Percentiles rank a stretch among this genome's conserved stretches.
phyloP scores from a whole-genome alignment of 2,888 invertebrate genomes.

The Andrena bucephala region DNA sequence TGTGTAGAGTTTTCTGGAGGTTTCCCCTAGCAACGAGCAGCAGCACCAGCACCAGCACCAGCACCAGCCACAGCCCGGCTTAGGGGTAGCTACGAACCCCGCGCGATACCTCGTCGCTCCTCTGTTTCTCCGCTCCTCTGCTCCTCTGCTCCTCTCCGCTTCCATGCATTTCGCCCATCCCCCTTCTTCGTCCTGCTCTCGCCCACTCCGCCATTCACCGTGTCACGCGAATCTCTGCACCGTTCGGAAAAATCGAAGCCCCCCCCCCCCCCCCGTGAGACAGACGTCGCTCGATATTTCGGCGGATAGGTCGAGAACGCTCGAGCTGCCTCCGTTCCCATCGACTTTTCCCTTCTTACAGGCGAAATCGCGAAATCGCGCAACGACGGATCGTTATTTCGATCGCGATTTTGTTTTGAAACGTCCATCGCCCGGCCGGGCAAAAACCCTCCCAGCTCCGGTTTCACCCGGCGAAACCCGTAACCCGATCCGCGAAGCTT shows the following conservation, averaged over 20 bases:
- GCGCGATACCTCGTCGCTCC: slow-evolving; percentile 71
- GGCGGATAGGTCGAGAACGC: neutral
- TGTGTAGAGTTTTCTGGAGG: slow-evolving; percentile 84
- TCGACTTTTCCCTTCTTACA: neutral
- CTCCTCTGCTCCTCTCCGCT: slow-evolving; percentile 1
- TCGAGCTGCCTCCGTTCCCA: neutral
- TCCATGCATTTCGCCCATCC: slow-evolving; percentile 5
- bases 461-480: slow-evolving; percentile 66
- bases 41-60: slow-evolving; percentile 68
- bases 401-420: slow-evolving; percentile 60
- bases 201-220: neutral
- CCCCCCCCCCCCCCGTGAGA: neutral
- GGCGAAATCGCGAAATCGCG: neutral
- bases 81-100: slow-evolving; percentile 82
- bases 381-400: neutral
- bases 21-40: slow-evolving; percentile 85
- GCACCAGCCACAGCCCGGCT: slow-evolving; percentile 79
- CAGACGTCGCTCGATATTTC: slow-evolving; percentile 23
- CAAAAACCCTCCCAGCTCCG: slow-evolving; percentile 61
- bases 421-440: slow-evolving; percentile 47
- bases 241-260: slow-evolving; percentile 9
- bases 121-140: neutral
- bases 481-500: slow-evolving; percentile 67
- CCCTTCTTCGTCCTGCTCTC: neutral
- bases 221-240: slow-evolving; percentile 11